Evolutionary conservation across 53 echinoderm and acorn worm species (phyloP).

Genomic region (Crossaster papposus): DNA sequence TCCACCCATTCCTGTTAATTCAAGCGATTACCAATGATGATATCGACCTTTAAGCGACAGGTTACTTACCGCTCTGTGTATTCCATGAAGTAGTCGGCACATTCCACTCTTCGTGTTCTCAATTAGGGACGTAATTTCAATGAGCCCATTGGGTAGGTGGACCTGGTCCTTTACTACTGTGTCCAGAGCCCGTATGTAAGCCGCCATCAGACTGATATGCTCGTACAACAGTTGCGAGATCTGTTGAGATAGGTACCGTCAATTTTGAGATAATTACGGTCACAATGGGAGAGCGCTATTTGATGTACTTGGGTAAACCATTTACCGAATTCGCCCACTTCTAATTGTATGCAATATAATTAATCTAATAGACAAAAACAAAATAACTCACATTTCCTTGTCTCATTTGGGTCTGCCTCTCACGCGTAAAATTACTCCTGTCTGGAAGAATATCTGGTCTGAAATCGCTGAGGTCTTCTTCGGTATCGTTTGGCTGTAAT

Average conservation of each 20-base stretch:
- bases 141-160: background rate
- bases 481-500: background rate
- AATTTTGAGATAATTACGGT: no score
- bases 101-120: background rate
- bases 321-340: no score
- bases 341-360: no score
- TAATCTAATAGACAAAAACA: background rate
- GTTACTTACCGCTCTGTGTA: slow-evolving; percentile 19
- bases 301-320: no score
- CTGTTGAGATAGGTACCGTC: background rate
- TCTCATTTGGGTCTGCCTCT: background rate
- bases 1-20: no score
- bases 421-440: background rate
- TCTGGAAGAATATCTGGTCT: background rate
- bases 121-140: background rate
- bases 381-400: background rate
- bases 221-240: background rate
- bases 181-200: slow-evolving; percentile 15
- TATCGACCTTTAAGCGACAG: background rate
- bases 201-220: background rate
- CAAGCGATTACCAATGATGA: no score
- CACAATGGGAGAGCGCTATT: no score
- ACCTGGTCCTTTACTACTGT: background rate
- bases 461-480: background rate
- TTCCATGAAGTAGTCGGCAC: slow-evolving; percentile 31